Conservation (phyloP, 2,888 invertebrate genomes). For the Cephus pulcher region DNA sequence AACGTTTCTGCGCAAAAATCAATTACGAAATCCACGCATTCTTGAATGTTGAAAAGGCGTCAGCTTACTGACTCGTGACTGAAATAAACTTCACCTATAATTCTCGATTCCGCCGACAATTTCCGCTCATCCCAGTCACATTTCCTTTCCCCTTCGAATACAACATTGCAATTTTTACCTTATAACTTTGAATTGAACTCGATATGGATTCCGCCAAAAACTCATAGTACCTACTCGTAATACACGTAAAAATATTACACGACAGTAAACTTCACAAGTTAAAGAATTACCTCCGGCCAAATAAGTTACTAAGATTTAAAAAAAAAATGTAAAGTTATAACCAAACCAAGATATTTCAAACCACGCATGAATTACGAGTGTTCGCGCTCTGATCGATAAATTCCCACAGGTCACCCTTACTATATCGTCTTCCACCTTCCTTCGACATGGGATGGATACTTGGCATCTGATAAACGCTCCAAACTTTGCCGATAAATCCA, state of each 20-base stretch:
- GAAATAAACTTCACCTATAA: background rate
- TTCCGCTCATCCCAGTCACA: background rate
- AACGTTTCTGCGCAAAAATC: background rate
- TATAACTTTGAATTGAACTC: background rate
- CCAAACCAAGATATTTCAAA: constrained; percentile 18
- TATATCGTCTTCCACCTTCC: background rate
- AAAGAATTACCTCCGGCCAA: background rate
- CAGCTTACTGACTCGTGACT: background rate
- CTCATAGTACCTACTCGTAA: background rate
- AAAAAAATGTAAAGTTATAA: background rate
- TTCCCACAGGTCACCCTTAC: constrained; percentile 1
- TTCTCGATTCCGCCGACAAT: background rate
- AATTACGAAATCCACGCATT: background rate
- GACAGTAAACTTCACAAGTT: background rate
- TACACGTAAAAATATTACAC: background rate
- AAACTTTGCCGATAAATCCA: constrained; percentile 11
- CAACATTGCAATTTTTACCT: background rate
- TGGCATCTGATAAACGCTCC: constrained; percentile 12
- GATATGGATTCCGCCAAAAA: background rate
- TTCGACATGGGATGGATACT: background rate
- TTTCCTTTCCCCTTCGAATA: background rate
- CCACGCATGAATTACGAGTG: constrained; percentile 17
- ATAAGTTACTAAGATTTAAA: background rate
- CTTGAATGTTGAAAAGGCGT: background rate
- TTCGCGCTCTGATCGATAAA: constrained; percentile 16